phyloP scores from a whole-genome alignment of 2,113 vertebrate genomes.

The Lophotis ruficrista region DNA sequence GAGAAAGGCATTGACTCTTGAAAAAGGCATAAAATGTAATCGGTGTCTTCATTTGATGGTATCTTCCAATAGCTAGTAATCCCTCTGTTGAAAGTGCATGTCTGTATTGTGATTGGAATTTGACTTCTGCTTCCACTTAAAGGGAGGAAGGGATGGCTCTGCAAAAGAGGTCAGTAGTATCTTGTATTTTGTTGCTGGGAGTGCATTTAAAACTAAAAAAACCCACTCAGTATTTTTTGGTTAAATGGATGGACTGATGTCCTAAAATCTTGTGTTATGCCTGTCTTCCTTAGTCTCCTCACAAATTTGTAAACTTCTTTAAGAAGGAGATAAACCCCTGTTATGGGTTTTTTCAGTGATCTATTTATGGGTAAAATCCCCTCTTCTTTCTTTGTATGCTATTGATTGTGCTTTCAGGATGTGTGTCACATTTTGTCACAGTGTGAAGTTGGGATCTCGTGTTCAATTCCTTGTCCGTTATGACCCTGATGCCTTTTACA shows the following conservation, averaged over 20 bases:
- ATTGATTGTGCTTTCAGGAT: neutral
- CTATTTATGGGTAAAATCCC: neutral
- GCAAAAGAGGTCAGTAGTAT: neutral
- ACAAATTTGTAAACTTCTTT: neutral
- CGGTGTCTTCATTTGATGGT: neutral
- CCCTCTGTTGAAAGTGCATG: neutral
- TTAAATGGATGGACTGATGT: neutral
- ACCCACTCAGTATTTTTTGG: neutral
- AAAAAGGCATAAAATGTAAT: neutral
- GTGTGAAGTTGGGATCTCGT: fast-evolving
- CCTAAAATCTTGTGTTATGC: neutral
- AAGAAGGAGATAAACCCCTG: neutral
- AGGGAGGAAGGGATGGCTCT: neutral
- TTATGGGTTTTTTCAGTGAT: neutral
- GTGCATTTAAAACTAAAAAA: neutral
- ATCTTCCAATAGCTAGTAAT: neutral
- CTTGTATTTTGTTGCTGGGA: neutral
- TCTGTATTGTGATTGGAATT: neutral
- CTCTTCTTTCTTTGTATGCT: neutral
- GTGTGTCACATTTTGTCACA: neutral
- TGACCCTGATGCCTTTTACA: neutral
- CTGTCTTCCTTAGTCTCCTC: neutral
- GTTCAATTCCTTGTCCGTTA: neutral
- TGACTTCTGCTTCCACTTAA: neutral
- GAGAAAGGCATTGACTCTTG: neutral